A percentile compares a stretch with the other conserved stretches of the same genome.
Evolutionary conservation across 2,113 vertebrate genomes (phyloP).

Genomic region (Ptyas mucosa): DNA sequence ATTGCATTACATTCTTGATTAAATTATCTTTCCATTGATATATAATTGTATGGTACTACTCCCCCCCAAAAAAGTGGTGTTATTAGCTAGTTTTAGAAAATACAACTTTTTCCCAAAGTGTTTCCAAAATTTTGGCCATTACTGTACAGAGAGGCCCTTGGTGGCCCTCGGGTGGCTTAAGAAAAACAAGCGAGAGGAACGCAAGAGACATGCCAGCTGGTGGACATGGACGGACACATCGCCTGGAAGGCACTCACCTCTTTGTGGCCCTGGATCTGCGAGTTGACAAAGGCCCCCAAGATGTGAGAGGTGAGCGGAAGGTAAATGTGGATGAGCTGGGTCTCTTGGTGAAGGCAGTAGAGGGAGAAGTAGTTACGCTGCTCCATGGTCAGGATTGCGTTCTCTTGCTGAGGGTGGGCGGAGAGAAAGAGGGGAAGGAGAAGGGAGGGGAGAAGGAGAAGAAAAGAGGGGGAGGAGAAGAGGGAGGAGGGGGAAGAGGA

Average conservation of each 20-base stretch:
- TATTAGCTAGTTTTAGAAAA: too few species aligned
- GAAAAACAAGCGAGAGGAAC: neutral
- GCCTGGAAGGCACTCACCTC: constrained; percentile 75
- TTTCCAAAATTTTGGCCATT: too few species aligned
- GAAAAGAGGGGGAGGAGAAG: too few species aligned
- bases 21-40: too few species aligned
- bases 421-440: too few species aligned
- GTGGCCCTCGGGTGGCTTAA: too few species aligned
- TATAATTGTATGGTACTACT: too few species aligned
- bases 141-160: neutral
- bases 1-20: too few species aligned
- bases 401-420: constrained; percentile 83
- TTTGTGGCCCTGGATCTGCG: constrained; percentile 94
- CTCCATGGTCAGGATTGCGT: constrained; percentile 92
- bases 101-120: too few species aligned
- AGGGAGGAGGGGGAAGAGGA: too few species aligned
- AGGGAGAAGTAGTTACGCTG: constrained; percentile 93
- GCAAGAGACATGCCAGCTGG: neutral
- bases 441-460: too few species aligned
- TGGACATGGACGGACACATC: neutral
- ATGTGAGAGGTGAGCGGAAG: constrained; percentile 92
- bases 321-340: constrained; percentile 91
- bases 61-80: too few species aligned
- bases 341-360: constrained; percentile 97
- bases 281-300: constrained; percentile 89